A percentile compares a stretch with the other conserved stretches of the same genome.
Evolutionary conservation across 92 coral and sea anemone species (phyloP).

Genomic region (Plumapathes pennacea): DNA sequence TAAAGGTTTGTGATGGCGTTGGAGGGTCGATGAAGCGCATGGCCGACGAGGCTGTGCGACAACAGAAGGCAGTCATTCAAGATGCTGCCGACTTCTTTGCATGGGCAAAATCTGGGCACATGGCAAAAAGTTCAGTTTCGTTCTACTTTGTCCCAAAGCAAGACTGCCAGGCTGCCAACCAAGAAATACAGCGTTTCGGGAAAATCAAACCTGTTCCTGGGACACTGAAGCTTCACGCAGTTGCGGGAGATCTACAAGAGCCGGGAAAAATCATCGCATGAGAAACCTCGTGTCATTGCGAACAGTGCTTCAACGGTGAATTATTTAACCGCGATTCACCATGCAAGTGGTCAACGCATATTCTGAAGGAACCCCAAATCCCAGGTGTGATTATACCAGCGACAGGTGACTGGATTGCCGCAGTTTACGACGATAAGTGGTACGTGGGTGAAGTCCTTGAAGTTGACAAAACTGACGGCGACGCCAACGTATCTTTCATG

Average conservation of each 20-base stretch:
- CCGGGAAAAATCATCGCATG: conserved; percentile 20
- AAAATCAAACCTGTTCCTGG: conserved; percentile 13
- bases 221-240: conserved; percentile 44
- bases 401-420: conserved; percentile 24
- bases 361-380: no score
- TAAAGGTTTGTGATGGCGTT: conserved; percentile 44
- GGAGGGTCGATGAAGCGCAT: conserved; percentile 36
- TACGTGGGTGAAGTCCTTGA: conserved; percentile 25
- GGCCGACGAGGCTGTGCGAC: conserved; percentile 47
- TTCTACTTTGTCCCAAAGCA: conserved; percentile 19
- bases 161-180: conserved; percentile 6
- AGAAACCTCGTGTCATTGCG: conserved; percentile 38
- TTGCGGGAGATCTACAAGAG: no score
- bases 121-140: conserved; percentile 8
- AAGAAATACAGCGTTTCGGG: conserved; percentile 17
- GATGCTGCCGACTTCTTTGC: conserved; percentile 39
- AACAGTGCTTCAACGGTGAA: conserved; percentile 21
- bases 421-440: conserved; percentile 26
- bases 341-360: conserved; percentile 9
- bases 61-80: conserved; percentile 30
- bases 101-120: conserved; percentile 35
- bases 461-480: conserved; percentile 1
- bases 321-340: background rate
- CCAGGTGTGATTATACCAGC: background rate
- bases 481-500: conserved; percentile 10